Evolutionary conservation across 2,888 invertebrate species (phyloP).

Genomic region (Sympetrum striolatum): DNA sequence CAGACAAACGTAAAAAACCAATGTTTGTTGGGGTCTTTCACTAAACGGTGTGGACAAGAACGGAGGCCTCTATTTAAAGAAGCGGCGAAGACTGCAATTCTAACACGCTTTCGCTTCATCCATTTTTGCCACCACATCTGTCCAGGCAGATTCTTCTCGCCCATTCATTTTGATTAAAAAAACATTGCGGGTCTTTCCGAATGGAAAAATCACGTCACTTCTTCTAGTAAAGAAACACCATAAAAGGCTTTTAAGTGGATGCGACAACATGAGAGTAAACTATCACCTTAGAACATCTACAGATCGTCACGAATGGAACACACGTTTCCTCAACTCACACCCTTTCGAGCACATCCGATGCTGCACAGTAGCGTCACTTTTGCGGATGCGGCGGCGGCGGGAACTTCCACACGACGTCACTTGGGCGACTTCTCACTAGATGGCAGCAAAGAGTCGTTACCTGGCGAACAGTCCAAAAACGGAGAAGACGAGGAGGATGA

Average conservation of each 20-base stretch:
- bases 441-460: constrained; percentile 20
- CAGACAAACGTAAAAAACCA: too few species aligned
- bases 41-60: too few species aligned
- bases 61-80: too few species aligned
- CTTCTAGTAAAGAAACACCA: background rate
- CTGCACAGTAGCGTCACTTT: background rate
- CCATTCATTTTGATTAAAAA: background rate
- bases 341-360: background rate
- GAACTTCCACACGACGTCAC: background rate
- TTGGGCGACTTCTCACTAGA: background rate
- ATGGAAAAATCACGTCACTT: background rate
- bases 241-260: background rate
- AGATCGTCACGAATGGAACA: background rate
- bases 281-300: background rate
- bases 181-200: background rate
- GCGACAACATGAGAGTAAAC: background rate
- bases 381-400: background rate
- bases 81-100: too few species aligned
- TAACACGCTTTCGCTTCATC: too few species aligned
- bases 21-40: too few species aligned
- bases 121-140: background rate
- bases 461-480: background rate
- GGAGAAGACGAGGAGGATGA: background rate
- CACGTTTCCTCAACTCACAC: background rate
- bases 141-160: background rate